These are phyloP conservation scores for Romanogobio albipinnatus DNA, from an alignment of 2,113 vertebrate genomes.

Conservation along the genomic window DNA sequence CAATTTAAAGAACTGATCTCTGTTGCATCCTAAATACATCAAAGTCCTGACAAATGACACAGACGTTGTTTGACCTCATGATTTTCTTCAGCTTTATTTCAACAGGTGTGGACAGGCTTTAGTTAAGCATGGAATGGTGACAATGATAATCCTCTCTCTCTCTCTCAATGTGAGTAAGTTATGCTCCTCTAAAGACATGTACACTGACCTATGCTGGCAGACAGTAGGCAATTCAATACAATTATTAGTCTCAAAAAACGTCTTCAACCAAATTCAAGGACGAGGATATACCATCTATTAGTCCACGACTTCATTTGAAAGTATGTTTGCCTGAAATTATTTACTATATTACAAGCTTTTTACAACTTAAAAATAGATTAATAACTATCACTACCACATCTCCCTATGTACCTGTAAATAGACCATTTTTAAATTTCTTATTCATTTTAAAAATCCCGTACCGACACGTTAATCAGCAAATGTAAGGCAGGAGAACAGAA, in stretches of 20 bases:
- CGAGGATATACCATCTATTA: not conserved
- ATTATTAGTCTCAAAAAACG: constrained; percentile 1
- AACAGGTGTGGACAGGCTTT: constrained; percentile 3
- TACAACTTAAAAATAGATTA: constrained; percentile 48
- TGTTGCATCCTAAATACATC: not conserved
- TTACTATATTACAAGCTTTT: constrained; percentile 42
- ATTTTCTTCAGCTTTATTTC: constrained; percentile 41
- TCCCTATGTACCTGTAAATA: constrained; percentile 11
- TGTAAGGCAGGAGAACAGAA: constrained; percentile 34
- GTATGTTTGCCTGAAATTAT: constrained; percentile 16
- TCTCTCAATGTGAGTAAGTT: constrained; percentile 39
- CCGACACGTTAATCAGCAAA: constrained; percentile 28
- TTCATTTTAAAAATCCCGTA: constrained; percentile 6
- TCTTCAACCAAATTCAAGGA: not conserved
- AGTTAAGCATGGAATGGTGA: constrained; percentile 25
- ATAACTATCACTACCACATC: constrained; percentile 32
- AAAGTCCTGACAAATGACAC: not conserved
- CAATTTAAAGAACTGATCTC: not conserved
- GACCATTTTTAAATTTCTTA: not conserved
- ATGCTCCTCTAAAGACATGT: constrained; percentile 20
- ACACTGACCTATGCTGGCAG: constrained; percentile 26
- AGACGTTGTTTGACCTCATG: not conserved
- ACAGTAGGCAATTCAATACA: constrained; percentile 14
- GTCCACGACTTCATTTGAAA: not conserved
- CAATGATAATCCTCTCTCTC: constrained; percentile 4